These are phyloP conservation scores for Vulpes ferrilata DNA, from an alignment of 2,113 vertebrate species.

Conservation along the genomic window DNA sequence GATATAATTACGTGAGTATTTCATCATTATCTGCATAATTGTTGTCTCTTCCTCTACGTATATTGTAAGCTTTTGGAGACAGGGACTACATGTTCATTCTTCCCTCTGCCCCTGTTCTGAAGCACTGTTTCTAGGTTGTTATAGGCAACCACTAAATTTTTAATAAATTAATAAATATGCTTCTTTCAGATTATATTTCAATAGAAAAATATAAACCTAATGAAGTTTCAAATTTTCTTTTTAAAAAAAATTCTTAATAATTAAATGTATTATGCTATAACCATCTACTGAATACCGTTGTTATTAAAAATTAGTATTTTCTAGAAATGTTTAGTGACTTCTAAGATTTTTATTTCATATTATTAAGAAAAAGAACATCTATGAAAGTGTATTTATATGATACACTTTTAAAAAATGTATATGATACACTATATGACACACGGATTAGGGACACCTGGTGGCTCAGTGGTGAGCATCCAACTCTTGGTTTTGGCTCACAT, in stretches of 20 bases:
- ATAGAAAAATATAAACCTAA: neutral
- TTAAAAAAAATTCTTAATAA: no score
- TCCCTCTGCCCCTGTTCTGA: neutral
- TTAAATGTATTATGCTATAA: neutral
- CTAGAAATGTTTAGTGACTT: neutral
- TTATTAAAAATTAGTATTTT: slow-evolving; percentile 22
- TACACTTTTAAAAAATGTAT: neutral
- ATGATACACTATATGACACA: neutral
- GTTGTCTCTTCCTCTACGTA: neutral
- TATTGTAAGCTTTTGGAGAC: neutral
- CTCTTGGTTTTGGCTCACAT: neutral
- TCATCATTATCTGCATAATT: neutral
- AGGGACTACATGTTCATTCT: neutral
- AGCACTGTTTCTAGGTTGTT: neutral
- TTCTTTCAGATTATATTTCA: slow-evolving; percentile 9
- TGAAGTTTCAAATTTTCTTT: neutral
- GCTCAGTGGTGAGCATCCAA: neutral
- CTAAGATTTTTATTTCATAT: neutral
- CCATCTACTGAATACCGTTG: neutral
- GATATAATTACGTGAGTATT: neutral
- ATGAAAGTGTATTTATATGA: neutral
- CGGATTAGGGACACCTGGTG: neutral
- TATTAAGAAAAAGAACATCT: neutral
- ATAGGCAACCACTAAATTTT: neutral
- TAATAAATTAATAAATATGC: neutral